phyloP scores from a whole-genome alignment of 2,888 invertebrate genomes.

The Caenorhabditis sp. region DNA sequence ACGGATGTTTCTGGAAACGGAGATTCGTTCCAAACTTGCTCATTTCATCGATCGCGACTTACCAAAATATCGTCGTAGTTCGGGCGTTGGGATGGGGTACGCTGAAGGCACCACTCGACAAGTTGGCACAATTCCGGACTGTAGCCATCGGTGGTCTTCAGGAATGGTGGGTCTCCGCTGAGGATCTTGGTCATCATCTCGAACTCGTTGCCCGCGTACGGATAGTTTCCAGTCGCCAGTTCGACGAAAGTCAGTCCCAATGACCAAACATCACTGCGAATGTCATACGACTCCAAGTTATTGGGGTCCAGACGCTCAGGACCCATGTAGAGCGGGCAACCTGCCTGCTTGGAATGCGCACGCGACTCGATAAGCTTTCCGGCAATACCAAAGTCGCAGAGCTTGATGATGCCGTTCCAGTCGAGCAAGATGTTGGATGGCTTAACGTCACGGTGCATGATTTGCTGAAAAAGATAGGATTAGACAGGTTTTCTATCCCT shows the following conservation, averaged over 20 bases:
- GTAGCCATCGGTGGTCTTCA: conserved; percentile 19
- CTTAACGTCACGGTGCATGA: conserved; percentile 79
- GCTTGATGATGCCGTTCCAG: conserved; percentile 92
- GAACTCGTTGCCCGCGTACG: conserved; percentile 88
- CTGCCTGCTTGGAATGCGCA: conserved; percentile 84
- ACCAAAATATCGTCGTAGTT: conserved; percentile 75
- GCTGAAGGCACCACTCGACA: conserved; percentile 72
- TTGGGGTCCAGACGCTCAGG: conserved; percentile 80
- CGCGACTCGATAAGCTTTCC: conserved; percentile 91
- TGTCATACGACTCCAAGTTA: conserved; percentile 86
- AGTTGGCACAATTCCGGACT: conserved; percentile 71
- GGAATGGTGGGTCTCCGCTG: conserved; percentile 82
- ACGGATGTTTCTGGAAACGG: conserved; percentile 28
- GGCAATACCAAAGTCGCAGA: conserved; percentile 99
- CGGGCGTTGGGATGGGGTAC: conserved; percentile 69
- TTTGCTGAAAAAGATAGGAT: conserved; percentile 63
- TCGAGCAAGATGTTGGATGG: conserved; percentile 98
- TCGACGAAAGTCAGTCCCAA: conserved; percentile 89
- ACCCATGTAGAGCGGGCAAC: conserved; percentile 99
- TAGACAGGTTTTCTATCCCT: not conserved
- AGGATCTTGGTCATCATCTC: conserved; percentile 91
- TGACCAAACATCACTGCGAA: conserved; percentile 99
- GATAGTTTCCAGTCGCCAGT: conserved; percentile 93
- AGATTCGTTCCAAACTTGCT: not conserved
- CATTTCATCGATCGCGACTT: not conserved